A percentile compares a stretch with the other conserved stretches of the same genome.
Conservation (phyloP, 1,140 invertebrate species). For the Luehdorfia chinensis region DNA sequence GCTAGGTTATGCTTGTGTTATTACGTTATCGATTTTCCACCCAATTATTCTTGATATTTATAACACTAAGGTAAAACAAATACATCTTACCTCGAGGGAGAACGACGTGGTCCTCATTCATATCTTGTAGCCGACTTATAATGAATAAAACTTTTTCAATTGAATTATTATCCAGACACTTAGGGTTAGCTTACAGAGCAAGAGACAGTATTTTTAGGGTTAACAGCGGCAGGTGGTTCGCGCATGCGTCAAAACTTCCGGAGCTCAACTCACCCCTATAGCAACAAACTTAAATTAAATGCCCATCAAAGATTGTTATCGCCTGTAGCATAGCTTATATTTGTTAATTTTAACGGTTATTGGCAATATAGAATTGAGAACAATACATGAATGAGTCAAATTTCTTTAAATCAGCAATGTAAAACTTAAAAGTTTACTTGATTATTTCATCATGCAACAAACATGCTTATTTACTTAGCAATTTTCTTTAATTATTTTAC, state of each 20-base stretch:
- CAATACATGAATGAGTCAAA: no score
- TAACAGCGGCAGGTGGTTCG: conserved; percentile 1
- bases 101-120: conserved; percentile 86
- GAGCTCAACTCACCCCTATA: conserved; percentile 18
- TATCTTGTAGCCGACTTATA: conserved; percentile 71
- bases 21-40: conserved; percentile 61
- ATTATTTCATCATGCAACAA: no score
- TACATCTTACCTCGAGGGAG: conserved; percentile 82
- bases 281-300: neutral
- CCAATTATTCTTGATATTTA: conserved; percentile 19
- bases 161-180: conserved; percentile 30
- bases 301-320: no score
- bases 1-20: conserved; percentile 61
- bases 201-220: conserved; percentile 4
- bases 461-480: no score
- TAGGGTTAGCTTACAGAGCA: conserved; percentile 35
- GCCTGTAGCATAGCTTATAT: no score
- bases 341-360: no score
- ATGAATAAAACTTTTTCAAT: conserved; percentile 48
- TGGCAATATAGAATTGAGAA: no score
- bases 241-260: conserved; percentile 43
- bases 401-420: no score
- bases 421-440: no score
- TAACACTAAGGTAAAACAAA: conserved; percentile 10
- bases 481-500: no score